These are phyloP conservation scores for Brenthis daphne DNA, from an alignment of 2,888 invertebrate genomes.

Conservation along the genomic window DNA sequence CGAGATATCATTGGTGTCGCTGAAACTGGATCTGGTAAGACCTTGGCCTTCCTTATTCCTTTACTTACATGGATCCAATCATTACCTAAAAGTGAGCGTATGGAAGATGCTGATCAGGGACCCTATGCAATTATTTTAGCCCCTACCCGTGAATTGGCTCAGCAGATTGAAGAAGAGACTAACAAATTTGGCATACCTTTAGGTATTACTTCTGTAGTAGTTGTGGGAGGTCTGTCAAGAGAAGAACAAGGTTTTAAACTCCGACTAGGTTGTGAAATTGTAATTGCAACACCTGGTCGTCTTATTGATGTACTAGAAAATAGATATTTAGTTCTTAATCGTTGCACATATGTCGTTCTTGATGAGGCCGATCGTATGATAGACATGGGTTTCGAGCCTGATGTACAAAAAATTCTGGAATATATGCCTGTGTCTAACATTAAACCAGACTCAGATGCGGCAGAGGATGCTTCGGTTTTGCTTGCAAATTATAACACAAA, in stretches of 20 bases:
- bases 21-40: conserved; percentile 99
- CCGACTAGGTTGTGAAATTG: conserved; percentile 98
- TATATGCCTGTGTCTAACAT: conserved; percentile 99
- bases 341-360: conserved; percentile 98
- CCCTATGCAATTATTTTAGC: conserved; percentile 99
- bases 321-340: conserved; percentile 96
- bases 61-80: conserved; percentile 98
- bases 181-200: conserved; percentile 97
- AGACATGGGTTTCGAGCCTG: conserved; percentile 99
- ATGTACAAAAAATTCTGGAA: conserved; percentile 98
- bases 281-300: conserved; percentile 99
- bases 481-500: conserved; percentile 97
- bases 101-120: conserved; percentile 95
- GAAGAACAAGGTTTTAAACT: conserved; percentile 99
- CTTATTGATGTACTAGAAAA: conserved; percentile 99
- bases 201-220: conserved; percentile 96
- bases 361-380: conserved; percentile 99
- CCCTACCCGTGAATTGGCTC: conserved; percentile 99
- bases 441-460: conserved; percentile 99
- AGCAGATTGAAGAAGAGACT: conserved; percentile 99
- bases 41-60: conserved; percentile 98
- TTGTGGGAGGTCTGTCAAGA: conserved; percentile 98
- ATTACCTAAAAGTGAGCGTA: conserved; percentile 96
- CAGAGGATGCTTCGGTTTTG: conserved; percentile 95
- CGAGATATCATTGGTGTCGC: conserved; percentile 99